Conservation (phyloP, 2,113 vertebrate species). For the Anas platyrhynchos region DNA sequence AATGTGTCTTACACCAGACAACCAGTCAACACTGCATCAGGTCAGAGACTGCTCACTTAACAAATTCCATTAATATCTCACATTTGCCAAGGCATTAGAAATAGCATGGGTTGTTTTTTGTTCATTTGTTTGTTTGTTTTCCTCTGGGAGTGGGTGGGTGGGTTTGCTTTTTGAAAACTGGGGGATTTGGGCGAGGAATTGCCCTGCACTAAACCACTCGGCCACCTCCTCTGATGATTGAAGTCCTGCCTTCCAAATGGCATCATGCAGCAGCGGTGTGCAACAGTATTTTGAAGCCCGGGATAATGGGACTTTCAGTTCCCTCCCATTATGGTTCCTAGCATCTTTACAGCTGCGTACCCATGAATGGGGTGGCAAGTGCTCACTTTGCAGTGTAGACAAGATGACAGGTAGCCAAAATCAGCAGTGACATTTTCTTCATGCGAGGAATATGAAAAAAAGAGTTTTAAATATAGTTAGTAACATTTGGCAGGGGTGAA, state of each 20-base stretch:
- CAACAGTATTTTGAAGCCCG: background rate
- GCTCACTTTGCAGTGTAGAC: background rate
- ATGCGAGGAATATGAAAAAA: background rate
- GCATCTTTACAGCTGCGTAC: background rate
- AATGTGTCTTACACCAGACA: conserved; percentile 96
- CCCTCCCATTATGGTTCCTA: background rate
- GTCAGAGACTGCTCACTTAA: conserved; percentile 73
- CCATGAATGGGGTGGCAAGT: background rate
- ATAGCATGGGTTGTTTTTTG: background rate
- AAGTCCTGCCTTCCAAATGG: background rate
- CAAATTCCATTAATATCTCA: background rate
- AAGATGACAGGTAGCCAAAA: background rate
- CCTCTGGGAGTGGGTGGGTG: background rate
- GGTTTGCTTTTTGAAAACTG: background rate
- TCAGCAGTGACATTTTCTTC: background rate
- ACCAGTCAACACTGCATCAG: conserved; percentile 82
- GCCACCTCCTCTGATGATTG: background rate
- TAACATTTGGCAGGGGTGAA: background rate
- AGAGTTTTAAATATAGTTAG: background rate
- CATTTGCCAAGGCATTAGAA: background rate
- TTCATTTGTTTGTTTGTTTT: background rate
- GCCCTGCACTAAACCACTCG: background rate
- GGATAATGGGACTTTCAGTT: background rate
- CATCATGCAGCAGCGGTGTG: background rate
- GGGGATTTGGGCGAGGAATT: background rate